phyloP scores from a whole-genome alignment of 2,888 invertebrate genomes.

The Plagodis pulveraria region DNA sequence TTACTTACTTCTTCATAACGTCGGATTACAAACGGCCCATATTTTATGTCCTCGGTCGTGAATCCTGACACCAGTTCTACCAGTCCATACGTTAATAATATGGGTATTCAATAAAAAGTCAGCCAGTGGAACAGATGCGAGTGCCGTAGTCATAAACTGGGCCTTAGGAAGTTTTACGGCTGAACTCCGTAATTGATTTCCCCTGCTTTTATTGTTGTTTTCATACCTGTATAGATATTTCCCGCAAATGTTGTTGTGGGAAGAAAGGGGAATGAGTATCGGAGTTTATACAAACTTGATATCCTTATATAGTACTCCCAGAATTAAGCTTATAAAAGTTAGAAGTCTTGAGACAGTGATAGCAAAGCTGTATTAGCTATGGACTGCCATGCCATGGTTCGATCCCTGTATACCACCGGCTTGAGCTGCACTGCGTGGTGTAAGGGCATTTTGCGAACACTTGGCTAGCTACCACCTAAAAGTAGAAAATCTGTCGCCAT shows the following conservation, averaged over 20 bases:
- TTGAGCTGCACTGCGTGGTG: too few relatives aligned
- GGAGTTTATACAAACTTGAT: too few relatives aligned
- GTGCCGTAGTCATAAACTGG: conserved; percentile 53
- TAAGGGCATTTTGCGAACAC: too few relatives aligned
- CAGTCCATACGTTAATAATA: conserved; percentile 47
- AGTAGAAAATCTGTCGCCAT: too few relatives aligned
- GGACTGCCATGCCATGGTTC: too few relatives aligned
- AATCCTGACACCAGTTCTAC: conserved; percentile 38
- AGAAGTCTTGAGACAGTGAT: too few relatives aligned
- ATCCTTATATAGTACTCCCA: too few relatives aligned
- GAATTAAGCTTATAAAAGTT: too few relatives aligned
- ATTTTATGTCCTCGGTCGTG: conserved; percentile 37
- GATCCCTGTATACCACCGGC: too few relatives aligned
- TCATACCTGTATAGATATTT: conserved; percentile 31
- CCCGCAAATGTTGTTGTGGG: conserved; percentile 18
- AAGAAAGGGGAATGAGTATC: neutral
- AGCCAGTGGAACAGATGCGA: conserved; percentile 55
- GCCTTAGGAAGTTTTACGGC: conserved; percentile 53
- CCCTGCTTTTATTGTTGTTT: conserved; percentile 42
- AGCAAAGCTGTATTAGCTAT: too few relatives aligned
- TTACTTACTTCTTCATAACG: conserved; percentile 32
- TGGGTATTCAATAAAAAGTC: conserved; percentile 56
- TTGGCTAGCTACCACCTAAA: too few relatives aligned
- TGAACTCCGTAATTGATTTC: conserved; percentile 52
- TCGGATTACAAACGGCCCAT: conserved; percentile 31